Evolutionary conservation across 2,797 vertebrate genomes (phyloP).

Genomic region (Xenops minutus): DNA sequence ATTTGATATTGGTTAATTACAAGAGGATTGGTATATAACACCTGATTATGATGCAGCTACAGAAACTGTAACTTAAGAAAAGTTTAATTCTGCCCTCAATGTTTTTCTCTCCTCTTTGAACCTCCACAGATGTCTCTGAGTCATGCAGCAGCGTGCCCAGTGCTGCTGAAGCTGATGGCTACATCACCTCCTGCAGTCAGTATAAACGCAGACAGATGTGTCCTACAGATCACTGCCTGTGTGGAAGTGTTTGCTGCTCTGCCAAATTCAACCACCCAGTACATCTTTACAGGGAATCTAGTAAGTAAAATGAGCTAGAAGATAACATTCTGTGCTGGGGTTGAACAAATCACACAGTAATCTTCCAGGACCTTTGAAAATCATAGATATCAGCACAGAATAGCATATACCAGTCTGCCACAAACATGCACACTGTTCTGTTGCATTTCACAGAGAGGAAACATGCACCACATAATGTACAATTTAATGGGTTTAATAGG

Average conservation of each 20-base stretch:
- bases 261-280: constrained; percentile 19
- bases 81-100: neutral
- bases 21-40: neutral
- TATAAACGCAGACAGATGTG: constrained; percentile 44
- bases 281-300: constrained; percentile 61
- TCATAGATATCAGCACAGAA: neutral
- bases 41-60: neutral
- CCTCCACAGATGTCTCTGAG: constrained; percentile 18
- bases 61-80: neutral
- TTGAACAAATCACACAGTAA: neutral
- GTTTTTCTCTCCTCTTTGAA: neutral
- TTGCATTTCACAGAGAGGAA: neutral
- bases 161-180: constrained; percentile 60
- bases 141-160: neutral
- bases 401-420: neutral
- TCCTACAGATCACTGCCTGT: constrained; percentile 56
- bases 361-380: neutral
- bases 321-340: neutral
- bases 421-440: neutral
- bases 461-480: neutral
- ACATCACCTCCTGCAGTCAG: constrained; percentile 48
- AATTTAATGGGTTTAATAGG: neutral
- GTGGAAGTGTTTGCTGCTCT: constrained; percentile 46
- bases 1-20: neutral
- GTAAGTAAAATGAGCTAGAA: constrained; percentile 40